Percentiles rank a stretch among this genome's conserved stretches.
These are phyloP conservation scores for Anthoptus insignis DNA, from an alignment of 2,888 invertebrate genomes.

Conservation along the genomic window DNA sequence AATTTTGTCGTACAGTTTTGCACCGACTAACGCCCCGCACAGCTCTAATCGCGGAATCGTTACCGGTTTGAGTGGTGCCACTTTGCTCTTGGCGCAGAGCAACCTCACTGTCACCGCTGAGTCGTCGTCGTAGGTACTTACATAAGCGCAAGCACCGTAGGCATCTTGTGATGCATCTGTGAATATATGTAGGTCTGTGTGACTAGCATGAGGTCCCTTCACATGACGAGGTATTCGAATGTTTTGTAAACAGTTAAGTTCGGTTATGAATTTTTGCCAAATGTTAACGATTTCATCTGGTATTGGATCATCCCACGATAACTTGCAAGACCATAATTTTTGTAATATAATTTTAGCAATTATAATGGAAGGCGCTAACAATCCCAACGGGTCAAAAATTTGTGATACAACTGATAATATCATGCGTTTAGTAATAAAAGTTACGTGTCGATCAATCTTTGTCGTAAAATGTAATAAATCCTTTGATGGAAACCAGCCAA, in stretches of 20 bases:
- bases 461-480: slow-evolving; percentile 43
- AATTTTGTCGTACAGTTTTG: slow-evolving; percentile 43
- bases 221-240: slow-evolving; percentile 16
- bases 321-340: slow-evolving; percentile 48
- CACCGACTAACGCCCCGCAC: slow-evolving; percentile 48
- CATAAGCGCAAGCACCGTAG: slow-evolving; percentile 44
- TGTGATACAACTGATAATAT: slow-evolving; percentile 48
- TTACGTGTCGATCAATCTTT: neutral
- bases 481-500: slow-evolving; percentile 38
- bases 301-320: slow-evolving; percentile 51
- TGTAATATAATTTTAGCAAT: slow-evolving; percentile 51
- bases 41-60: slow-evolving; percentile 50
- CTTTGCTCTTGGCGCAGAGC: slow-evolving; percentile 45
- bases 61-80: slow-evolving; percentile 46
- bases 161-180: slow-evolving; percentile 45
- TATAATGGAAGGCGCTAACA: slow-evolving; percentile 45
- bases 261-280: slow-evolving; percentile 37
- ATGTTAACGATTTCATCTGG: slow-evolving; percentile 31
- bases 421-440: slow-evolving; percentile 46
- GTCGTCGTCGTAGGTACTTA: slow-evolving; percentile 34
- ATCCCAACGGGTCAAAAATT: slow-evolving; percentile 50
- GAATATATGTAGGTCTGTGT: slow-evolving; percentile 47
- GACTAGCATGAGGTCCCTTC: neutral
- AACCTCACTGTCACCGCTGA: slow-evolving; percentile 29
- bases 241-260: slow-evolving; percentile 27